Conservation (phyloP, 1,140 invertebrate genomes). For the Oscheius sp. region DNA sequence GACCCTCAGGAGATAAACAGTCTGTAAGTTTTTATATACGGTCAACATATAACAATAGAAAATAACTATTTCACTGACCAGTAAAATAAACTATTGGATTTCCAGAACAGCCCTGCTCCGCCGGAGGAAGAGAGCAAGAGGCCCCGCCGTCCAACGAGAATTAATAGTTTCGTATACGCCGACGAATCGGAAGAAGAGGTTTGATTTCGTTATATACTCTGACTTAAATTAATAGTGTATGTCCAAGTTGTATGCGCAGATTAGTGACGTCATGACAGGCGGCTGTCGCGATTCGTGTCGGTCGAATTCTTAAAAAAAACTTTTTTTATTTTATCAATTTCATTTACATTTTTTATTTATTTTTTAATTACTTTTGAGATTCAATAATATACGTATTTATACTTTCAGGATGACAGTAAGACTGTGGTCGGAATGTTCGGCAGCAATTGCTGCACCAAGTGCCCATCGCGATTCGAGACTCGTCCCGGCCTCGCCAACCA, state of each 20-base stretch:
- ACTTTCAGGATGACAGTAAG: background rate
- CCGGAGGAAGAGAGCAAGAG: background rate
- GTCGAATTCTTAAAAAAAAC: too few species aligned
- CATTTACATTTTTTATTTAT: too few species aligned
- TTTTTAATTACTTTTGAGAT: too few species aligned
- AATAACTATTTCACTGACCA: too few species aligned
- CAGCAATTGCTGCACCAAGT: background rate
- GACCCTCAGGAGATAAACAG: background rate
- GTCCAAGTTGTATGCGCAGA: too few species aligned
- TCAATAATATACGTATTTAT: background rate
- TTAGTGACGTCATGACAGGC: too few species aligned
- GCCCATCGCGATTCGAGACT: background rate
- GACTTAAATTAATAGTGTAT: too few species aligned
- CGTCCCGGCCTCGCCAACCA: background rate
- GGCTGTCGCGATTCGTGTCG: too few species aligned
- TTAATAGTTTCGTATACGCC: background rate
- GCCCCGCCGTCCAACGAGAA: background rate
- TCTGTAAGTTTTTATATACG: background rate
- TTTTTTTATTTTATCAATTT: too few species aligned
- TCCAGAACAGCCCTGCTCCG: background rate
- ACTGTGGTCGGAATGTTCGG: background rate
- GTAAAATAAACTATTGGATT: too few species aligned
- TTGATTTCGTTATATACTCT: too few species aligned
- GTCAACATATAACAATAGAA: too few species aligned
- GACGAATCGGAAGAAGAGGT: slow-evolving; percentile 1